Base-by-base conservation (phyloP, 2,888 invertebrate genomes). In the Apodemia zela region DNA sequence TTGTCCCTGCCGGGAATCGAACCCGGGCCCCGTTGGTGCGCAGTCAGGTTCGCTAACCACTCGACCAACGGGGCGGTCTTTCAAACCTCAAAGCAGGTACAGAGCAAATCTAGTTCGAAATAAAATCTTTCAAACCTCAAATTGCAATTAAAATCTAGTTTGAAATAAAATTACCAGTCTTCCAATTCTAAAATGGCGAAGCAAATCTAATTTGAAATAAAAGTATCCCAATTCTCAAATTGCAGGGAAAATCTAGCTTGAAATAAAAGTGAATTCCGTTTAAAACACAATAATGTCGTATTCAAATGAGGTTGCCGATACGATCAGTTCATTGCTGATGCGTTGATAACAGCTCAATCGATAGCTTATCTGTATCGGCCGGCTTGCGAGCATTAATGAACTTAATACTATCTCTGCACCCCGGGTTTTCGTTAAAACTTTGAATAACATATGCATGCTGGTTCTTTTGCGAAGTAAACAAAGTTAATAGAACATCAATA, bases 281-380 rank as follows among this genome's bases (percentile, higher is more conserved):
- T 21, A 13, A 47, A 60, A 47, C 42, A 42, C 60, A 60, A 60
- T 60, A 60, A 60, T 45, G 45, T 60, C 42, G 60, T 47, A 60
- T 60, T 45, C 45, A 60, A 68, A 68, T 66, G 65, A 68, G 65
- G 64, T 66, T 51, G 60, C 60, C 54, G 67, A 68, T 68, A 66
- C 33, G 58, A 68, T 68, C 67, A 59, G 49, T 67, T 66, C 62
- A 66, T 66, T 60, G 64, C 57, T 59, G 67, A 67, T 66, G 61
- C 54, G 61, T 15, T 15, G 45, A 29, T 60, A 62, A 60, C 60
- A 54, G 60, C 59, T 61, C 63, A 60, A 62, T 63, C 63, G 63
- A 66, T 69, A 61, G 54, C 66, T 66, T 69, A 66, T 69, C 67
- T 63, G 35, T 45, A 45, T 47, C 54, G 54, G 54, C 60, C 54